Base-by-base conservation (phyloP, 2,113 vertebrate genomes). In the Axis porcinus region DNA sequence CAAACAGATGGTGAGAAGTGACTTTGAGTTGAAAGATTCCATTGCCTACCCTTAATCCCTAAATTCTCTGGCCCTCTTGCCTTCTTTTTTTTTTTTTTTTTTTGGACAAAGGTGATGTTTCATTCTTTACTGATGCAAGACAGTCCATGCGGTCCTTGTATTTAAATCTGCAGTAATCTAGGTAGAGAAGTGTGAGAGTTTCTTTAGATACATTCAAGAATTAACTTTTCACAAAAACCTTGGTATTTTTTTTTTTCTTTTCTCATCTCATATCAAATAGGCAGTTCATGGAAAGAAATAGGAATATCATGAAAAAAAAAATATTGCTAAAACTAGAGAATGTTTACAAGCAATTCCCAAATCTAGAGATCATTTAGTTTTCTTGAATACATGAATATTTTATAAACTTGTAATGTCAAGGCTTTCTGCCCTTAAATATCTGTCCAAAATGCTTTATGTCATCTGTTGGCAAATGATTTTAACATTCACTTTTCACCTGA, bases 401-500 rank as follows among this genome's bases (percentile, higher is more conserved):
- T 97, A 98, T 98, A 97, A 97, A 98, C 95, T 78, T 40, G 85
- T 58, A 98, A 94, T 96, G 97, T 89, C 40, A 88, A 40, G 55
- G 19, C 67, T 74, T 84, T 98, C 93, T 93, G 92, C 90, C 43
- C 93, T 97, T 95, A 98, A 47, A 97, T 97, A 86, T 95, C 94
- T 98, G 96, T 93, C 92, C 70, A 96, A 90, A 92, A 95, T 94
- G 57, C 57, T 96, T 96, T 93, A 97, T 98, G 94, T 98, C 96
- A 98, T 98, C 74, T 98, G 95, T 94, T 98, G 94, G 97, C 97
- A 99, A 99, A 98, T 98, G 98, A 99, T 98, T 99, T 99, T 98
- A 98, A 97, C 98, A 98, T 98, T 98, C 98, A 78, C 95, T 98
- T 98, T 98, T 98, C 94, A 98, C 94, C 98, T 95, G 95, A 98